Base-by-base conservation (phyloP, 2,888 invertebrate genomes). In the Quadroppia sp. region DNA sequence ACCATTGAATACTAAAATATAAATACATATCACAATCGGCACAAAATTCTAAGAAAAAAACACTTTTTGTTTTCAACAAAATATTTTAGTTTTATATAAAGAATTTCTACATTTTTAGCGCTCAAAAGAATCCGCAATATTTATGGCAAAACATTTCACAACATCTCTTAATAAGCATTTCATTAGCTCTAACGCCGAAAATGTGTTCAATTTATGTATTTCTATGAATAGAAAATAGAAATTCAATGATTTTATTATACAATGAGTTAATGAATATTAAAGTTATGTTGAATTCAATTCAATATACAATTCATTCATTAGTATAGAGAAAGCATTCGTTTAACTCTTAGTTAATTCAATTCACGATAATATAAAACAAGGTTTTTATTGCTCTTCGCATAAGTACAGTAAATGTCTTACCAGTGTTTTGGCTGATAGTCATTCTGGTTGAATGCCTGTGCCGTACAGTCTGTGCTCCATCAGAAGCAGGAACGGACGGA, bases 371-470 rank as follows among this genome's bases (percentile, higher is more conserved):
- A 67, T 23, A 67, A 67, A 67, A 42, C 67, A 36, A 42, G 25
- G 36, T n/a, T 67, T 67, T 67, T 67, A 67, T 67, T 67, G 67
- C 45, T 70, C 67, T 70, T 48, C 25, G 48, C 50, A 70, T 70
- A 45, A 70, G 20, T 42, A 2, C 36, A 36, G 2, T 30, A 6
- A 67, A 17, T 28, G 20, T 40, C 20, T 48, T 48, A 69, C 9
- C 25, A 69, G n/a, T 69, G 15, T 40, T 25, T n/a, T 61, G 13
- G 13, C 36, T 67, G 36, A 23, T 70, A 28, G 45, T 42, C 48
- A 45, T 30, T 69, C 48, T 69, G 70, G 70, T 48, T 70, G 45
- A 23, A 1, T 48, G 23, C 23, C 70, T 25, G 61, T 61, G 61
- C 32, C 17, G 25, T 13, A 32, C 17, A n/a, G 53, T n/a, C 7